phyloP scores from a whole-genome alignment of 2,888 invertebrate species.

The Neria commutata region DNA sequence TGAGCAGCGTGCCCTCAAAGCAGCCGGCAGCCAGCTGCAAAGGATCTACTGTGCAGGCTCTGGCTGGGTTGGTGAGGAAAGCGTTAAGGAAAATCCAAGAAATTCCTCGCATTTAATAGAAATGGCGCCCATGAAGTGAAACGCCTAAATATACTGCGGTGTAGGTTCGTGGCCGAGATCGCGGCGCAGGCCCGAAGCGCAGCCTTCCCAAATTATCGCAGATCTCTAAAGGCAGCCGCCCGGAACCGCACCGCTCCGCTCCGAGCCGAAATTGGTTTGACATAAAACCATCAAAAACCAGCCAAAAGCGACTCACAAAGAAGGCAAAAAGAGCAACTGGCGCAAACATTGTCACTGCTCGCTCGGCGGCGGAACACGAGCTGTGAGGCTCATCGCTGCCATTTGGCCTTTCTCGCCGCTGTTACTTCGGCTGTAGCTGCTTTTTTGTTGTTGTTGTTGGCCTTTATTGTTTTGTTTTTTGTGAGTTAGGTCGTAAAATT shows the following conservation, averaged over 20 bases:
- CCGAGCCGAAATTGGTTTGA: constrained; percentile 25
- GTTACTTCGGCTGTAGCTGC: too few relatives aligned
- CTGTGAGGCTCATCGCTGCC: not conserved
- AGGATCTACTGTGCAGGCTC: too few relatives aligned
- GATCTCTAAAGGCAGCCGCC: constrained; percentile 42
- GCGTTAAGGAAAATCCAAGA: too few relatives aligned
- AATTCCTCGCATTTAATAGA: too few relatives aligned
- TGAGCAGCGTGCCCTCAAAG: too few relatives aligned
- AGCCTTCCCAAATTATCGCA: constrained; percentile 39
- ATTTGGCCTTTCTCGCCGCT: not conserved
- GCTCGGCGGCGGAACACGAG: not conserved
- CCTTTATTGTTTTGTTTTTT: constrained; percentile 25
- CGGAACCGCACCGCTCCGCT: constrained; percentile 35
- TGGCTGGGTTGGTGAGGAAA: too few relatives aligned
- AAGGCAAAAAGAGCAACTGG: not conserved
- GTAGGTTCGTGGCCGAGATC: too few relatives aligned
- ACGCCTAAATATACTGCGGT: too few relatives aligned
- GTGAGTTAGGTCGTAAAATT: constrained; percentile 47
- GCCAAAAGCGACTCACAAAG: not conserved
- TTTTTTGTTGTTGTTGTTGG: not conserved
- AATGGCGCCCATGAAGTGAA: too few relatives aligned
- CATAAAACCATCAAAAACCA: constrained; percentile 25
- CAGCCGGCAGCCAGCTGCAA: too few relatives aligned
- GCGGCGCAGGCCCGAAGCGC: constrained; percentile 29
- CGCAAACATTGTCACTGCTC: constrained; percentile 3